These are phyloP conservation scores for Carassius auratus DNA, from an alignment of 2,113 vertebrate species.

Conservation along the genomic window DNA sequence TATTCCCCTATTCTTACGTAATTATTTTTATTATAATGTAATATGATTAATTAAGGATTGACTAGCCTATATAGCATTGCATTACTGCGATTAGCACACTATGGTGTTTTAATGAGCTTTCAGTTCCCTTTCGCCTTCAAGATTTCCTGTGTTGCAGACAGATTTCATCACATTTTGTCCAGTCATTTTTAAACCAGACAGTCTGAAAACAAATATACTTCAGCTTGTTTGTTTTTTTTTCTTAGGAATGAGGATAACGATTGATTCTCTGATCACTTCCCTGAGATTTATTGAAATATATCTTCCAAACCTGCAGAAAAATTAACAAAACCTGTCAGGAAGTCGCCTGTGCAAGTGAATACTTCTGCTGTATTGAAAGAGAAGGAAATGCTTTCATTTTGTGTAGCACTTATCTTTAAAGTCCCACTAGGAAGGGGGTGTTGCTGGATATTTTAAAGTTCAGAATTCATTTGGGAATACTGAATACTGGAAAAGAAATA, in stretches of 20 bases:
- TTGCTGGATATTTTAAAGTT: background rate
- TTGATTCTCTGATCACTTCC: background rate
- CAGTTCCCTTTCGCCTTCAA: background rate
- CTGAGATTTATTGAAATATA: background rate
- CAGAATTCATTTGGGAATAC: background rate
- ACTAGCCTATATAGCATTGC: background rate
- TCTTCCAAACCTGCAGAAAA: background rate
- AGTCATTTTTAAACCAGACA: background rate
- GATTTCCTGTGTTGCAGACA: background rate
- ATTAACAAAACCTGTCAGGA: background rate
- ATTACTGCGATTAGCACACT: background rate
- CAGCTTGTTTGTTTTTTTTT: background rate
- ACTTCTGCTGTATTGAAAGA: background rate
- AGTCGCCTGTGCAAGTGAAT: background rate
- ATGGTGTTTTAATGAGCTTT: background rate
- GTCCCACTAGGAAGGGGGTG: background rate
- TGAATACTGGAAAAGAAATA: background rate
- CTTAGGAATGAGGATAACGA: constrained; percentile 12
- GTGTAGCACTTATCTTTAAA: background rate
- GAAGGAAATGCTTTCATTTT: constrained; percentile 25
- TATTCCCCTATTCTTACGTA: background rate
- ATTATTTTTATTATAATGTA: background rate
- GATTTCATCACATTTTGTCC: background rate
- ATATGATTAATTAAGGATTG: background rate
- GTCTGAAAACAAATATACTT: background rate